Evolutionary conservation across 2,888 invertebrate genomes (phyloP).

Genomic region (Eupithecia subumbrata): DNA sequence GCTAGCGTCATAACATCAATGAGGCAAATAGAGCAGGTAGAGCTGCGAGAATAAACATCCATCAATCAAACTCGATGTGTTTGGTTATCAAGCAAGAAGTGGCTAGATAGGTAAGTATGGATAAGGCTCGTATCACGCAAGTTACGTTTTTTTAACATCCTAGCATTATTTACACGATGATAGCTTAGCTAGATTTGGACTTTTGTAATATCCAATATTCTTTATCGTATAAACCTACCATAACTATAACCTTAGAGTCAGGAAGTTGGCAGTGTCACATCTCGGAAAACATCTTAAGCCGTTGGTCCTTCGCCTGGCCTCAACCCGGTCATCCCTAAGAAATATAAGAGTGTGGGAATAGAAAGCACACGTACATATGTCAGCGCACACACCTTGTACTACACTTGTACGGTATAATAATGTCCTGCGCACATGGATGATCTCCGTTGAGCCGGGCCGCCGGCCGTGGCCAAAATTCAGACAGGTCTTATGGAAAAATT

Average conservation of each 20-base stretch:
- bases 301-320: not conserved
- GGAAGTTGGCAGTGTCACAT: no score
- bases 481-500: no score
- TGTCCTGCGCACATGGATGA: no score
- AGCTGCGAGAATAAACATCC: conserved; percentile 75
- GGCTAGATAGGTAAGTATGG: conserved; percentile 50
- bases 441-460: no score
- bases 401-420: no score
- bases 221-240: not conserved
- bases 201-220: not conserved
- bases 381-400: no score
- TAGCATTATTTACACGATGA: not conserved
- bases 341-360: no score
- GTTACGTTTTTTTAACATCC: not conserved
- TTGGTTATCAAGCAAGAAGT: conserved; percentile 62
- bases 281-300: not conserved
- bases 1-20: conserved; percentile 74
- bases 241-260: no score
- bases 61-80: conserved; percentile 75
- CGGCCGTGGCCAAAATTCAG: no score
- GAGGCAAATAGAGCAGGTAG: conserved; percentile 68
- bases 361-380: no score
- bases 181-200: not conserved
- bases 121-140: conserved; percentile 41
- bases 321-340: not conserved